These are phyloP conservation scores for Xylophagus ater DNA, from an alignment of 2,888 invertebrate genomes.

Conservation along the genomic window DNA sequence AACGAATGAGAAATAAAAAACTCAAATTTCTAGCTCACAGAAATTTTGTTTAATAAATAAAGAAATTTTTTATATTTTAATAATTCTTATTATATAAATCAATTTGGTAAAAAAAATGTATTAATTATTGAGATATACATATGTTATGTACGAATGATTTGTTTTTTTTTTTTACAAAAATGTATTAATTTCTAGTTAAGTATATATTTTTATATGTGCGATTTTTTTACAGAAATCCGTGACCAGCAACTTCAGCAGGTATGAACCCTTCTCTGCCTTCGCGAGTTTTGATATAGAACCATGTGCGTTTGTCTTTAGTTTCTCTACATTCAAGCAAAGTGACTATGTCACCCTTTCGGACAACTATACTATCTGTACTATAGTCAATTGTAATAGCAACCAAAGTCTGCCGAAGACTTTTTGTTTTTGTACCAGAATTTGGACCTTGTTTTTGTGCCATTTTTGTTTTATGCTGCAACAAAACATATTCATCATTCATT, in stretches of 20 bases:
- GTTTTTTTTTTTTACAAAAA: no score
- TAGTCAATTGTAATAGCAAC: constrained; percentile 61
- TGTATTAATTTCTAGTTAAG: no score
- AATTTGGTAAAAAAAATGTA: no score
- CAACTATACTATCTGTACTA: constrained; percentile 48
- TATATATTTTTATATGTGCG: no score
- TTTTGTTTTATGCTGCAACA: constrained; percentile 21
- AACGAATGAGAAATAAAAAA: no score
- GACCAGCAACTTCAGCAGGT: constrained; percentile 64
- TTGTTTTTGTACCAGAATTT: constrained; percentile 19
- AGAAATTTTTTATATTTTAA: no score
- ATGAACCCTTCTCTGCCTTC: constrained; percentile 65
- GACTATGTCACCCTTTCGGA: constrained; percentile 65
- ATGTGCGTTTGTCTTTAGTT: constrained; percentile 52
- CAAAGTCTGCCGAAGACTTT: constrained; percentile 52
- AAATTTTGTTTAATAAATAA: no score
- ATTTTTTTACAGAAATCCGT: constrained; percentile 68
- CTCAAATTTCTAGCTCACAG: no score
- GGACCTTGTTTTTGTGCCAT: not conserved
- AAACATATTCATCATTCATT: constrained; percentile 31
- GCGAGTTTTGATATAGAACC: constrained; percentile 64
- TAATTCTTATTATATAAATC: no score
- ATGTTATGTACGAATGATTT: no score
- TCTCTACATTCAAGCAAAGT: constrained; percentile 48
- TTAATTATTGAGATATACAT: no score